These are phyloP conservation scores for human (Homo sapiens) DNA, from an alignment of 2,113 vertebrate genomes.

Conservation along the genomic window DNA sequence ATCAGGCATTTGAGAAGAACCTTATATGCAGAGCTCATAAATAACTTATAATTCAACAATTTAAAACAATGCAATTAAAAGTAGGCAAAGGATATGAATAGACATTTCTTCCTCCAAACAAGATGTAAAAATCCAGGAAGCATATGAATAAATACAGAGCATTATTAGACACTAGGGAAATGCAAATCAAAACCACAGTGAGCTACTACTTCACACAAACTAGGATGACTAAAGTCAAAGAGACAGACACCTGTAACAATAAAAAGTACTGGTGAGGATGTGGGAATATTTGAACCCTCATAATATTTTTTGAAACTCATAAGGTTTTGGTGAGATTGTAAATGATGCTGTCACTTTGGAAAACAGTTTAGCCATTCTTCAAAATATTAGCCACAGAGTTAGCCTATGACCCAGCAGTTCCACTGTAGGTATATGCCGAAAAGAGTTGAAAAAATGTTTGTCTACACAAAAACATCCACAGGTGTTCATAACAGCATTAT, in stretches of 20 bases:
- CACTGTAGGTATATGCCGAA: neutral
- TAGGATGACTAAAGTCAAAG: neutral
- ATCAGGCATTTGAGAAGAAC: slow-evolving; percentile 9
- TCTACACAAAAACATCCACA: neutral
- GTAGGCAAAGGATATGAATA: neutral
- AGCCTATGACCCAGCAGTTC: neutral
- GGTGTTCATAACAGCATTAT: neutral
- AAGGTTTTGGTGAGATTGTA: neutral
- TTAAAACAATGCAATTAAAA: neutral
- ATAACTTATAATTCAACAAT: neutral
- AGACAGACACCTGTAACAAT: neutral
- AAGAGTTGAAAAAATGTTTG: neutral
- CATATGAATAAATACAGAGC: neutral
- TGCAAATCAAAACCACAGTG: neutral
- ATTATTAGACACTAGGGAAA: neutral
- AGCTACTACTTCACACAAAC: neutral
- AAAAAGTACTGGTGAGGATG: neutral
- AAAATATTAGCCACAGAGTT: neutral
- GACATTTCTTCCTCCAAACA: neutral
- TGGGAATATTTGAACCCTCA: neutral
- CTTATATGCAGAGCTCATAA: neutral
- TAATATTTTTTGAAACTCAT: neutral
- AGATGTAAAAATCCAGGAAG: neutral
- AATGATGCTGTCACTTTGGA: neutral
- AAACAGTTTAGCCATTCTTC: neutral